A percentile compares a stretch with the other conserved stretches of the same genome.
phyloP scores from a whole-genome alignment of 2,888 invertebrate genomes.

The Oxycera nigricornis region DNA sequence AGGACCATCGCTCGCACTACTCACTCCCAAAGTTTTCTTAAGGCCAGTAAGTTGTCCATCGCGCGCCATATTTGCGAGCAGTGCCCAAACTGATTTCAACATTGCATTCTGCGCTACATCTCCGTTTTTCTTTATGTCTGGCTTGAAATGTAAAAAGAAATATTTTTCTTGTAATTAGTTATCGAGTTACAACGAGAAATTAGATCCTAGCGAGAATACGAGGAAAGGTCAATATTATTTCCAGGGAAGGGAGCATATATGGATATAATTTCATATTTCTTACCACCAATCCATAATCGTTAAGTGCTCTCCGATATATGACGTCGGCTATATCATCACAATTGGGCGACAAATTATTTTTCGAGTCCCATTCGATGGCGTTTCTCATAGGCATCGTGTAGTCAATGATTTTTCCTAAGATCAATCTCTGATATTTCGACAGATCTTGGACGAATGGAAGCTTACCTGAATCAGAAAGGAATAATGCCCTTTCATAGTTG shows the following conservation, averaged over 20 bases:
- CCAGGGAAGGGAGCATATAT: conserved; percentile 47
- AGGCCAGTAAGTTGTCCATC: conserved; percentile 70
- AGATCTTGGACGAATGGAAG: not conserved
- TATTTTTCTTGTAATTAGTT: not conserved
- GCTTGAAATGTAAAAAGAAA: conserved; percentile 60
- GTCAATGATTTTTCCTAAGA: conserved; percentile 54
- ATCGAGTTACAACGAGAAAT: no score
- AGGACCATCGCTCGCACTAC: conserved; percentile 51
- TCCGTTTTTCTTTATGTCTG: conserved; percentile 80
- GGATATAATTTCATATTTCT: no score
- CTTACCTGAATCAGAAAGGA: conserved; percentile 56
- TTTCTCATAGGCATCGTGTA: conserved; percentile 57
- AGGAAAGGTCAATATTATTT: not conserved
- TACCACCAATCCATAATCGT: conserved; percentile 78
- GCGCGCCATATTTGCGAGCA: conserved; percentile 58
- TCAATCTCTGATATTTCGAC: no score
- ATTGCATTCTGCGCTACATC: conserved; percentile 77
- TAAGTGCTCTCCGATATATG: conserved; percentile 72
- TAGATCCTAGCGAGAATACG: no score
- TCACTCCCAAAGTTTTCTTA: conserved; percentile 59
- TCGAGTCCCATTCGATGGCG: conserved; percentile 57
- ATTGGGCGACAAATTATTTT: conserved; percentile 51
- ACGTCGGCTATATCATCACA: conserved; percentile 70
- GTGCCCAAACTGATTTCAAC: conserved; percentile 80
- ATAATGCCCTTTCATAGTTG: conserved; percentile 64